A percentile compares a stretch with the other conserved stretches of the same genome.
Conservation (phyloP, 30 jellyfish, hydroid and myxozoan genomes). For the Aurelia coerulea region DNA sequence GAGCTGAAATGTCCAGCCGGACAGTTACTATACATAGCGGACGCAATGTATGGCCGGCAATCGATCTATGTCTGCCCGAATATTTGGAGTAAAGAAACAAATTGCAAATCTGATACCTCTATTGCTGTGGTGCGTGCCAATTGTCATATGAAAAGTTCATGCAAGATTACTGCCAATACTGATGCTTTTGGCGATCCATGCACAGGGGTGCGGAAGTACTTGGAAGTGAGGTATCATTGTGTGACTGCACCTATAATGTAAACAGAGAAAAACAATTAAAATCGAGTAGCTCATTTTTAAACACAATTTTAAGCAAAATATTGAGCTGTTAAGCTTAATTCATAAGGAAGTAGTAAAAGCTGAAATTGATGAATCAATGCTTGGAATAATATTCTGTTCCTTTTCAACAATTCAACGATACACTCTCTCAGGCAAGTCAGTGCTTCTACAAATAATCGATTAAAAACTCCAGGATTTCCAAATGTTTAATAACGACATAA, state of each 20-base stretch:
- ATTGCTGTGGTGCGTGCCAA: conserved; percentile 38
- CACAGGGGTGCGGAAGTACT: conserved; percentile 45
- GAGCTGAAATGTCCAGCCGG: conserved; percentile 49
- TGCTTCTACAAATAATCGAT: no score
- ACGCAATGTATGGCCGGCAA: conserved; percentile 66
- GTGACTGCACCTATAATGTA: conserved; percentile 6
- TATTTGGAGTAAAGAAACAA: conserved; percentile 25
- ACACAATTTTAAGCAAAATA: not conserved
- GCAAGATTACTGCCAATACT: conserved; percentile 45
- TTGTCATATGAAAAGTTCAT: conserved; percentile 43
- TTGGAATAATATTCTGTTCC: no score
- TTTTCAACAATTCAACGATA: no score
- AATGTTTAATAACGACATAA: no score
- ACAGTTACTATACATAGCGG: conserved; percentile 38
- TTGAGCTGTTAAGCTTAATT: no score
- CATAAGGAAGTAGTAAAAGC: no score
- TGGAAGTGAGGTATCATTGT: conserved; percentile 58
- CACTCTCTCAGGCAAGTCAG: no score
- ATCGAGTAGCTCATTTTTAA: not conserved
- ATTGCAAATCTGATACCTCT: conserved; percentile 56
- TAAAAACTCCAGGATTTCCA: no score
- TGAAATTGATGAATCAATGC: no score
- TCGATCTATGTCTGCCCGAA: conserved; percentile 47
- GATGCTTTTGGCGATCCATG: conserved; percentile 63
- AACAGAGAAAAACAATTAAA: not conserved